Conservation (phyloP, 1,140 invertebrate genomes). For the Acromyrmex echinatior region DNA sequence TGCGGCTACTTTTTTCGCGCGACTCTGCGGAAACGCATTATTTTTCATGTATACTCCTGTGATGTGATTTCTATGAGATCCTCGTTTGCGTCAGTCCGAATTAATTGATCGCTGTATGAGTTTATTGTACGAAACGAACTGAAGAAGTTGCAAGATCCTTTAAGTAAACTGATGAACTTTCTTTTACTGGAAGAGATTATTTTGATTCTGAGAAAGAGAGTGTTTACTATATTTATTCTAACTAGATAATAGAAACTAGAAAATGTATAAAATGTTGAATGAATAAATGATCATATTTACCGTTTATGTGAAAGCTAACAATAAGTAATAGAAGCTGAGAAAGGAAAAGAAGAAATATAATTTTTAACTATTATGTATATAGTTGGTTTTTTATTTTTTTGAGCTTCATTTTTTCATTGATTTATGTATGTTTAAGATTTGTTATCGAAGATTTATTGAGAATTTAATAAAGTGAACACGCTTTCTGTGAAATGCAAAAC, state of each 20-base stretch:
- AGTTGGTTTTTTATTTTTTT: not conserved
- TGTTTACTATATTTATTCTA: not conserved
- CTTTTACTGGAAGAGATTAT: not conserved
- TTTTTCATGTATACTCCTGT: not conserved
- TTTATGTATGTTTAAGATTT: not conserved
- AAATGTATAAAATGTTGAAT: not conserved
- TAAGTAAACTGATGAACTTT: not conserved
- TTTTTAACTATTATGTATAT: not conserved
- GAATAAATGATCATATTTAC: not conserved
- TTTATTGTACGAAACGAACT: not conserved
- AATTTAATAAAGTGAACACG: not conserved
- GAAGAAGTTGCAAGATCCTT: not conserved
- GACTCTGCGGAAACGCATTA: slow-evolving; percentile 25
- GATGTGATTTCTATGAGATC: not conserved
- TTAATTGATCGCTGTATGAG: slow-evolving; percentile 26
- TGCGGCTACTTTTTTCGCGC: not conserved
- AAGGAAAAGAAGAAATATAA: not conserved
- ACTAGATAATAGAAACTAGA: not conserved
- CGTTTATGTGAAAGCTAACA: not conserved
- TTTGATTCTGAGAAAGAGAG: not conserved
- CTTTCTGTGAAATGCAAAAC: not conserved
- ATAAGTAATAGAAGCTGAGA: not conserved
- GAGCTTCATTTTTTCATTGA: not conserved
- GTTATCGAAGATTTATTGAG: not conserved
- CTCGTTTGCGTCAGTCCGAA: not conserved